These are phyloP conservation scores for Epicauta chinensis DNA, from an alignment of 1,140 invertebrate genomes.

Conservation along the genomic window DNA sequence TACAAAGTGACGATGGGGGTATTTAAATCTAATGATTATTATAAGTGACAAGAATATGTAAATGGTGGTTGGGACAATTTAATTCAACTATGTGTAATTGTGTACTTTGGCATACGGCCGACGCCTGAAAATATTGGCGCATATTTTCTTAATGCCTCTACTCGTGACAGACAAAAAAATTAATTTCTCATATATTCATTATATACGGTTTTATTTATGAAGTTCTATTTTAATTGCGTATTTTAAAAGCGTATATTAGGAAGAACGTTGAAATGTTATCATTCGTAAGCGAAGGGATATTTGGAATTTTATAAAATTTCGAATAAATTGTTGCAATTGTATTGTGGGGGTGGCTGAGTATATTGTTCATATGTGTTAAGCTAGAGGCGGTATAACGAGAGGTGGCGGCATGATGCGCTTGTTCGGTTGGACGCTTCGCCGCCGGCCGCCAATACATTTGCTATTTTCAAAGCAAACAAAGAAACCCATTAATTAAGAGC, in stretches of 20 bases:
- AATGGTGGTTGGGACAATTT: constrained; percentile 19
- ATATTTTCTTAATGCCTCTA: constrained; percentile 23
- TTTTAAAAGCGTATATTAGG: too few species aligned
- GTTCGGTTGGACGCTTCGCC: constrained; percentile 28
- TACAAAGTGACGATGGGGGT: background rate
- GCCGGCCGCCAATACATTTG: constrained; percentile 26
- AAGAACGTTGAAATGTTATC: too few species aligned
- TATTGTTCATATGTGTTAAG: too few species aligned
- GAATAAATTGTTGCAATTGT: too few species aligned
- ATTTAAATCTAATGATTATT: constrained; percentile 3
- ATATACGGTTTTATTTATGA: too few species aligned
- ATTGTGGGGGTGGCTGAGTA: too few species aligned
- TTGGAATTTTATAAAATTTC: too few species aligned
- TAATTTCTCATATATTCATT: too few species aligned
- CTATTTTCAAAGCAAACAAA: constrained; percentile 35
- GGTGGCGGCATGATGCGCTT: constrained; percentile 22
- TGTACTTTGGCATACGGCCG: constrained; percentile 26
- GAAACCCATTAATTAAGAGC: constrained; percentile 35
- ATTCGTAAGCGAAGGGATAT: too few species aligned
- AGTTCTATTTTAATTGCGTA: too few species aligned
- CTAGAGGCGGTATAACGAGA: background rate
- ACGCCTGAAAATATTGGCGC: constrained; percentile 21
- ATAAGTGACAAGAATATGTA: constrained; percentile 13
- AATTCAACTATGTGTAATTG: constrained; percentile 18
- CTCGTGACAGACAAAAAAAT: too few species aligned